These are phyloP conservation scores for Lutjanus argentimaculatus DNA, from an alignment of 2,797 vertebrate genomes.

Conservation along the genomic window DNA sequence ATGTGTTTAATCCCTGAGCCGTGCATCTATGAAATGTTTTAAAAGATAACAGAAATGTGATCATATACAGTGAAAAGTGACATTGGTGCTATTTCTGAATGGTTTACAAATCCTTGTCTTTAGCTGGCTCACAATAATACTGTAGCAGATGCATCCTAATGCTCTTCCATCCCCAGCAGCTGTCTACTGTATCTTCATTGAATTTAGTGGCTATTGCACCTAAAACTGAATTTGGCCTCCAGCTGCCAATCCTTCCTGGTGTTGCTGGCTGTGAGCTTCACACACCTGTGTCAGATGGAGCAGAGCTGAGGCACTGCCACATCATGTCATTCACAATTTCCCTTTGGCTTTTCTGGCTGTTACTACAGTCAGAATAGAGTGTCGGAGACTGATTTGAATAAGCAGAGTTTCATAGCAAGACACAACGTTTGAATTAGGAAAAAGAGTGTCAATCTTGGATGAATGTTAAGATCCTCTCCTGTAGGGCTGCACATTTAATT, in stretches of 20 bases:
- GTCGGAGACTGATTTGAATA: constrained; percentile 1
- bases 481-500: too few species aligned
- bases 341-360: constrained; percentile 24
- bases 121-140: constrained; percentile 19
- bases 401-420: too few species aligned
- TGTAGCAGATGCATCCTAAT: constrained; percentile 42
- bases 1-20: constrained; percentile 61
- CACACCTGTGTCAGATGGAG: constrained; percentile 59
- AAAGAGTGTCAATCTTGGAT: neutral
- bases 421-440: too few species aligned
- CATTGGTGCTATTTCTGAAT: constrained; percentile 42
- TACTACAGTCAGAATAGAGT: neutral
- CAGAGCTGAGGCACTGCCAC: constrained; percentile 12
- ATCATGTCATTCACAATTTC: constrained; percentile 28
- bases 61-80: constrained; percentile 37
- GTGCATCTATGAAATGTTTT: constrained; percentile 60
- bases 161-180: constrained; percentile 38
- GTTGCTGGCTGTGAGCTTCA: constrained; percentile 54
- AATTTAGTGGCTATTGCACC: constrained; percentile 31
- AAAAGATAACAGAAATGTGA: constrained; percentile 48
- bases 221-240: constrained; percentile 63
- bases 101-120: constrained; percentile 21
- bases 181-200: constrained; percentile 41
- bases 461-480: too few species aligned
- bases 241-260: constrained; percentile 58